Base-by-base conservation (phyloP, 2,888 invertebrate genomes). In the Cremastobaeus sp. region DNA sequence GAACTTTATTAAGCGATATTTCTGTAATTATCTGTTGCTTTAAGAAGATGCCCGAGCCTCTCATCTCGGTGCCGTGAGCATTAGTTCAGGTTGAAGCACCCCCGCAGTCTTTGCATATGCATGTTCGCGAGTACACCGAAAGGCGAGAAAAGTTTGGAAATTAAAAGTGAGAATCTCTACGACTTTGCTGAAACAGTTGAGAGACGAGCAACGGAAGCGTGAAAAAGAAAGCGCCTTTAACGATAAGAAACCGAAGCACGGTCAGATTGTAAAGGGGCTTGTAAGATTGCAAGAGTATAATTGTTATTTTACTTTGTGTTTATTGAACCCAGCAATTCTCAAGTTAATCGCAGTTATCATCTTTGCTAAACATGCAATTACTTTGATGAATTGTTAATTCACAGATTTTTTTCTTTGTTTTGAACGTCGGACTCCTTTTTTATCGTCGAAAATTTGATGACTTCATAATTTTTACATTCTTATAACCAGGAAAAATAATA, bases 1-100 rank as follows among this genome's bases (percentile, higher is more conserved):
- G 64, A 85, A 86, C 81, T 86, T 85, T 85, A 86, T 86, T 82
- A 83, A 85, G 80, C 83, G 83, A 85, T 85, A 85, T 85, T 86
- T 85, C 86, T 85, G 84, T 85, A 85, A 86, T 86, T 86, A 86
- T 85, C 85, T 82, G 78, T 74, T 70, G 64, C 64, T 43, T 69
- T 74, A 57, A 28, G 45, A 15, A 54, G 60, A 30, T 18, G 17
- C 32, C 43, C 54, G 25, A 25, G 35, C 11, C 50, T 50, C 32
- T 21, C 45, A 76, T 74, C 78, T 76, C 73, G 74, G 70, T 77
- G 78, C 76, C 80, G 79, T 83, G 82, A 84, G 81, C 82, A 81
- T 82, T 80, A 79, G 77, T 78, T 69, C 66, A 62, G 54, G 68
- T 72, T 60, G 41, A 62, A 59, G 59, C 60, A 66, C 69, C 47